Evolutionary conservation across 2,888 invertebrate genomes (phyloP), one percentile per base, ranked within the genome.

Genomic region (Galeruca laticollis): DNA sequence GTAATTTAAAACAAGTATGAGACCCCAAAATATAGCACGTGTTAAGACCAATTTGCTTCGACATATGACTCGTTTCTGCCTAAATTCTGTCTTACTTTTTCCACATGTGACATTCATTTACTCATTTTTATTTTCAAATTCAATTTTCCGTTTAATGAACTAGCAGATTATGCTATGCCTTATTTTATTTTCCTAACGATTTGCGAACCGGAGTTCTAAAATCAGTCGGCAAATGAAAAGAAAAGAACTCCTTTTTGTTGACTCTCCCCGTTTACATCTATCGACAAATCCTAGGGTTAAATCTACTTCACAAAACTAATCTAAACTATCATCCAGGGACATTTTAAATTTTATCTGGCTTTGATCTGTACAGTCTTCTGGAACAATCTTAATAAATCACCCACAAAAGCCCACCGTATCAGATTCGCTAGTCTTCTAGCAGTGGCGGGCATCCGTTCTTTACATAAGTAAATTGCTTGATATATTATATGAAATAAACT

Each of bases 381-480:
- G 63, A 64, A 72, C 72, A 72, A 72, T 69, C 69, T 69, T 64
- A 66, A 72, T 72, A 72, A 66, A 72, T 72, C 69, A 72, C 69
- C 57, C 72, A 61, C 57, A 66, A 72, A 71, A 65, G 66, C 68
- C 68, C 64, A 71, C 68, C 67, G 64, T 68, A 70, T 71, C 68
- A 51, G 64, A 66, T 66, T 60, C 40, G 33, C 60, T 56, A 63
- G 62, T 43, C 47, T n/a, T 49, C 47, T 6, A 18, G 13, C 65
- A 65, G 59, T 20, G 52, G 65, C 57, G 65, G 10, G 43, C 6
- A 54, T 54, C 15, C 54, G 21, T 18, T 26, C n/a, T 4, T 21
- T 11, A 35, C 31, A 18, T 56, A 6, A 33, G n/a, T 6, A 54
- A 54, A 20, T 21, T 11, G 0, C n/a, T 54, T 15, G 21, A 10